Evolutionary conservation across 2,888 invertebrate species (phyloP).

Genomic region (Leptarthrus brevirostris): DNA sequence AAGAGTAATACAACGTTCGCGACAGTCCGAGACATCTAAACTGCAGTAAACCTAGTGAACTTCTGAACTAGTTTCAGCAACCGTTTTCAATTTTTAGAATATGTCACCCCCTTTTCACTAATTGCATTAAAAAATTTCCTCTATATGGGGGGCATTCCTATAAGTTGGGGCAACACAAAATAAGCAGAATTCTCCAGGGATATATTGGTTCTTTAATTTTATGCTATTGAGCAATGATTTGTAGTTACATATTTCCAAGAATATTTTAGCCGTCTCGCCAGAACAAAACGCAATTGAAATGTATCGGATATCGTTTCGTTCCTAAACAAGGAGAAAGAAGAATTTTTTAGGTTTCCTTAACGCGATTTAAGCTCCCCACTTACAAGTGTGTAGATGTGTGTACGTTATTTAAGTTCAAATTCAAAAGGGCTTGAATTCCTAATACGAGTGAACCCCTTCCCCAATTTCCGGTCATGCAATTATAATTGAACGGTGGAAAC

Average conservation of each 20-base stretch:
- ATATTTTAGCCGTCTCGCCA: too few species aligned
- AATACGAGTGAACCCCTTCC: slow-evolving; percentile 1
- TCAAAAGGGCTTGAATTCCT: background rate
- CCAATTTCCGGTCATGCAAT: slow-evolving; percentile 9
- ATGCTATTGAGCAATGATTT: too few species aligned
- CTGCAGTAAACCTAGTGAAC: slow-evolving; percentile 63
- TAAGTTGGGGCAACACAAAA: too few species aligned
- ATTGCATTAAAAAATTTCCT: slow-evolving; percentile 22
- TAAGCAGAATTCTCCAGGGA: background rate
- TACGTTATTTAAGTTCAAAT: background rate
- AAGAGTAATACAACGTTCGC: slow-evolving; percentile 6
- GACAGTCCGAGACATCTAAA: slow-evolving; percentile 64
- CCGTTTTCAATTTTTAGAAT: slow-evolving; percentile 35
- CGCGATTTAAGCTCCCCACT: slow-evolving; percentile 50
- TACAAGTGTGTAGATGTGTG: background rate
- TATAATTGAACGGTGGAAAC: background rate
- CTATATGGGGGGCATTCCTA: slow-evolving; percentile 1
- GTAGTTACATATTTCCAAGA: too few species aligned
- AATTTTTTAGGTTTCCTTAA: slow-evolving; percentile 50
- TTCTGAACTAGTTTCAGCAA: slow-evolving; percentile 60
- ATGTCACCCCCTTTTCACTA: slow-evolving; percentile 34
- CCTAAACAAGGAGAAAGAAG: slow-evolving; percentile 29
- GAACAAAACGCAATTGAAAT: too few species aligned
- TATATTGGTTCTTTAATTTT: background rate
- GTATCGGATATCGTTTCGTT: background rate